Percentiles rank a stretch among this genome's conserved stretches.
Conservation (phyloP, 2,113 vertebrate genomes). For the Pomatorhinus ruficollis region DNA sequence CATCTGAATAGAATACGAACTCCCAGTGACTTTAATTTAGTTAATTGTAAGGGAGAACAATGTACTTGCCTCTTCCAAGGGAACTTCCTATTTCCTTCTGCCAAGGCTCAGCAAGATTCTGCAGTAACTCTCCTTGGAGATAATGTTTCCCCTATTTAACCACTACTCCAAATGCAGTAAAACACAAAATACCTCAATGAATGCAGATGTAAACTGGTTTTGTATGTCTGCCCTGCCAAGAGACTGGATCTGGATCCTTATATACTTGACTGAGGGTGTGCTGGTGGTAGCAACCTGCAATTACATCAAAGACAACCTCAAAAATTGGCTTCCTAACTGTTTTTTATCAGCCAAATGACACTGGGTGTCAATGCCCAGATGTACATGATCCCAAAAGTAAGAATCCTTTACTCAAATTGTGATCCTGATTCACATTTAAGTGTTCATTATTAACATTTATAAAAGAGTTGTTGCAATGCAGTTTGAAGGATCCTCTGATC, state of each 20-base stretch:
- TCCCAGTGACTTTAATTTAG: slow-evolving; percentile 1
- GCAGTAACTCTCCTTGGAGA: slow-evolving; percentile 1
- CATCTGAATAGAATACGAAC: slow-evolving; percentile 39
- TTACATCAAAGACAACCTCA: background rate
- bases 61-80: slow-evolving; percentile 2
- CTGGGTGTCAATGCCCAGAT: background rate
- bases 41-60: slow-evolving; percentile 43
- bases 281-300: slow-evolving; percentile 63
- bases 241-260: slow-evolving; percentile 56
- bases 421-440: background rate
- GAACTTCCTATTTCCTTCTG: slow-evolving; percentile 23
- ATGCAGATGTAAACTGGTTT: slow-evolving; percentile 8
- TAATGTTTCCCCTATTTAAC: background rate
- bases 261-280: background rate
- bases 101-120: slow-evolving; percentile 9
- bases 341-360: background rate
- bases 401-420: background rate
- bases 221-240: background rate
- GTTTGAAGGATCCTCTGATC: background rate
- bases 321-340: background rate
- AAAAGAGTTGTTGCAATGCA: background rate
- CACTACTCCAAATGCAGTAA: background rate
- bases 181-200: slow-evolving; percentile 30
- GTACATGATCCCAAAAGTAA: background rate
- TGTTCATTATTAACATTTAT: background rate